A percentile compares a stretch with the other conserved stretches of the same genome.
phyloP scores from a whole-genome alignment of 1,140 invertebrate species.

The Tribolium castaneum region DNA sequence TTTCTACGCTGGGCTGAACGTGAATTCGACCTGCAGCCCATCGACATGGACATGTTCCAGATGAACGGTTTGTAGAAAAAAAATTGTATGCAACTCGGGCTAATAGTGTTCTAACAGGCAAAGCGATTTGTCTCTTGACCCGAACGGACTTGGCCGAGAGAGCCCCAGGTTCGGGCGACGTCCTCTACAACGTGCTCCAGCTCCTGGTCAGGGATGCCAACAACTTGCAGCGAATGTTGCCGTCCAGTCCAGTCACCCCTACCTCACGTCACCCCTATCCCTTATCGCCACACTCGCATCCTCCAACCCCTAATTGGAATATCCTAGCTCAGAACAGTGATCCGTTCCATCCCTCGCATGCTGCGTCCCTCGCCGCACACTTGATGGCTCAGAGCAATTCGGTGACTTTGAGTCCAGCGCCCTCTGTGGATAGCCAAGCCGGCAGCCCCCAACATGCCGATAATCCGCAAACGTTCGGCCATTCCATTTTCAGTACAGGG shows the following conservation, averaged over 20 bases:
- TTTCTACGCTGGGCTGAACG: constrained; percentile 93
- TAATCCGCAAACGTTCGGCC: constrained; percentile 57
- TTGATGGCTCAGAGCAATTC: constrained; percentile 79
- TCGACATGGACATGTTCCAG: constrained; percentile 95
- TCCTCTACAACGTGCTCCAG: constrained; percentile 92
- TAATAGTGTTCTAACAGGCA: constrained; percentile 69
- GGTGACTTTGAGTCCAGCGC: constrained; percentile 89
- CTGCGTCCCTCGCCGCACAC: constrained; percentile 73
- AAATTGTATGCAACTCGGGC: too few relatives aligned
- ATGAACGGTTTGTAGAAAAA: constrained; percentile 85
- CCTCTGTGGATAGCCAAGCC: constrained; percentile 87
- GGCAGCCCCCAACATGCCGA: constrained; percentile 82
- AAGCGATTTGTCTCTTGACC: constrained; percentile 90
- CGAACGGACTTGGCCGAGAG: constrained; percentile 90
- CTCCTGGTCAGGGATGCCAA: constrained; percentile 86
- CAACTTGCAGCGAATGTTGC: constrained; percentile 78
- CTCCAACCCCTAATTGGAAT: constrained; percentile 81
- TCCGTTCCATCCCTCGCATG: constrained; percentile 71
- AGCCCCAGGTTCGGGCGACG: constrained; percentile 91
- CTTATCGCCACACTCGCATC: constrained; percentile 79
- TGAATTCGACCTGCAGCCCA: constrained; percentile 91
- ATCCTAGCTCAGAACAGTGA: constrained; percentile 72
- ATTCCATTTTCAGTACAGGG: constrained; percentile 64
- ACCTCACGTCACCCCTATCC: constrained; percentile 82
- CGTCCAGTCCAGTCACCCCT: constrained; percentile 86